Evolutionary conservation across 2,888 invertebrate genomes (phyloP).

Genomic region (Drosophila longiperda): DNA sequence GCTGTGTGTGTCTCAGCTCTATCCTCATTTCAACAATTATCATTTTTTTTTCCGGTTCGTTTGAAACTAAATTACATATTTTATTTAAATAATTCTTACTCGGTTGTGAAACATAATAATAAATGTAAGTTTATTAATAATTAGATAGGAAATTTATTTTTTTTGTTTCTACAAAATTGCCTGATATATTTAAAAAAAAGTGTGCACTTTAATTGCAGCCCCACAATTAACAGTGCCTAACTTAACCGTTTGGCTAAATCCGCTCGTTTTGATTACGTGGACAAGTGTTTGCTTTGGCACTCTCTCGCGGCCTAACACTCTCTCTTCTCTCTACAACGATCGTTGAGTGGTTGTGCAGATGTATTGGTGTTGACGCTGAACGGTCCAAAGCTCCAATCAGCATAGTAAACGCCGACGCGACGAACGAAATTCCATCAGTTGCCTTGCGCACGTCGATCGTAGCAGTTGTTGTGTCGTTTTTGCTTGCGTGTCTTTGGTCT

Average conservation of each 20-base stretch:
- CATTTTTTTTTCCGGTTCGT: conserved; percentile 52
- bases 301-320: conserved; percentile 2
- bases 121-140: conserved; percentile 37
- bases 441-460: conserved; percentile 69
- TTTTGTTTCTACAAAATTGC: not conserved
- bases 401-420: conserved; percentile 41
- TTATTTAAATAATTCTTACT: conserved; percentile 8
- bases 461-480: conserved; percentile 54
- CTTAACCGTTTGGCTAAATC: conserved; percentile 2
- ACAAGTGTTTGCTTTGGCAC: conserved; percentile 54
- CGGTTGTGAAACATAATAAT: not conserved
- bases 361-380: conserved; percentile 18
- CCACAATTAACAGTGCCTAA: not conserved
- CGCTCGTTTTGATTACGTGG: conserved; percentile 72
- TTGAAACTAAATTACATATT: conserved; percentile 15
- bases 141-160: not conserved
- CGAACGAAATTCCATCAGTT: conserved; percentile 57
- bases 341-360: conserved; percentile 8
- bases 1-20: conserved; percentile 50
- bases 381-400: conserved; percentile 15
- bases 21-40: conserved; percentile 52
- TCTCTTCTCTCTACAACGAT: not conserved
- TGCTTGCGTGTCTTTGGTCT: conserved; percentile 12
- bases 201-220: not conserved
- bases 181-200: not conserved